Percentiles rank a stretch among this genome's conserved stretches.
Conservation (phyloP, 2,113 vertebrate genomes). For the Triplophysa siluroides region DNA sequence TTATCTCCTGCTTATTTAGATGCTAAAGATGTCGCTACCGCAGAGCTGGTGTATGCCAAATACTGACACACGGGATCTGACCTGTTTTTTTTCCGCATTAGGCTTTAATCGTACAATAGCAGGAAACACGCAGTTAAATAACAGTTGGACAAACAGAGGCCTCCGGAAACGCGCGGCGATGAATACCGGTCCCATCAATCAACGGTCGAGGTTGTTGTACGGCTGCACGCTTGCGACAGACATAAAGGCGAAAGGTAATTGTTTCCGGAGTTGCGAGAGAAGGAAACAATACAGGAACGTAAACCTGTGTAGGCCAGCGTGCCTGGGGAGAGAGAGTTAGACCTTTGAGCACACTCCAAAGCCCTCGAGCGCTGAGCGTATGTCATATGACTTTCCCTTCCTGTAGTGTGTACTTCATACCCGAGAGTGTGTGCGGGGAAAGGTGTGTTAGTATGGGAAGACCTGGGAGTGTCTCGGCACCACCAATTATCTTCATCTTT, state of each 20-base stretch:
- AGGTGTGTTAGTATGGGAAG: slow-evolving; percentile 66
- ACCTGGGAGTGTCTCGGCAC: slow-evolving; percentile 58
- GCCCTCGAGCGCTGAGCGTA: slow-evolving; percentile 41
- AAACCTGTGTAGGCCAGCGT: slow-evolving; percentile 64
- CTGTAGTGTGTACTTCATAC: slow-evolving; percentile 48
- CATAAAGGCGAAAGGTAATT: slow-evolving; percentile 61
- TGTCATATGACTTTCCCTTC: slow-evolving; percentile 66
- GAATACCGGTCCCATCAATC: slow-evolving; percentile 66
- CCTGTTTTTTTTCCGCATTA: slow-evolving; percentile 25
- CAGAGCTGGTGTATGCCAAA: background rate
- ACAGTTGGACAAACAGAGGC: slow-evolving; percentile 48
- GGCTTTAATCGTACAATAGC: slow-evolving; percentile 52
- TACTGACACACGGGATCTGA: slow-evolving; percentile 21
- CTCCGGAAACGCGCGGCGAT: slow-evolving; percentile 53
- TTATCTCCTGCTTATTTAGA: slow-evolving; percentile 4
- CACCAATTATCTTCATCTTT: slow-evolving; percentile 66
- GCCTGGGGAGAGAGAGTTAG: slow-evolving; percentile 59
- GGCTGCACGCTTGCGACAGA: slow-evolving; percentile 62
- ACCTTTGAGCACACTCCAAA: slow-evolving; percentile 54
- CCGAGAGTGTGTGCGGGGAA: slow-evolving; percentile 57
- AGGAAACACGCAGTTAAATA: slow-evolving; percentile 47
- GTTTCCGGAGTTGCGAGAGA: slow-evolving; percentile 64
- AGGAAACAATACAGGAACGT: slow-evolving; percentile 65
- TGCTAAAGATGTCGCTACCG: background rate
- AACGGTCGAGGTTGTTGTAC: slow-evolving; percentile 54